Conservation (phyloP, 2,888 invertebrate genomes). For the Biston betularia region DNA sequence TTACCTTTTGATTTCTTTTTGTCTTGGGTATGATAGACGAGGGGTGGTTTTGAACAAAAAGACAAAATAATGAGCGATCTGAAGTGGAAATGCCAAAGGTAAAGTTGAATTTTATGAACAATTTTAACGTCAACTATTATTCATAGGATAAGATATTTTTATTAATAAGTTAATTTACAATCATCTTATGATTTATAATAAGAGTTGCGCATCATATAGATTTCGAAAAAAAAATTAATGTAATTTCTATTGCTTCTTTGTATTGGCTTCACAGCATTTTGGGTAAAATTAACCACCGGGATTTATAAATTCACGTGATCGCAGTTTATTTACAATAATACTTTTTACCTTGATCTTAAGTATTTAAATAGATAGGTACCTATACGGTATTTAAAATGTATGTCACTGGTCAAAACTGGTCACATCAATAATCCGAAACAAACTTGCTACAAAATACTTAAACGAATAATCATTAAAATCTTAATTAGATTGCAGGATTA, state of each 20-base stretch:
- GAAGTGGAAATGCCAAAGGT: constrained; percentile 4
- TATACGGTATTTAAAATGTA: background rate
- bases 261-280: too few species aligned
- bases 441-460: constrained; percentile 26
- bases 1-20: constrained; percentile 6
- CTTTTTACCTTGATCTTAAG: background rate
- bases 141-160: too few species aligned
- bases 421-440: background rate
- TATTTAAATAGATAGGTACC: too few species aligned
- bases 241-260: too few species aligned
- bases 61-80: constrained; percentile 3
- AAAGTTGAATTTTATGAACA: background rate
- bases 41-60: constrained; percentile 1
- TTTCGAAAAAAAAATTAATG: too few species aligned
- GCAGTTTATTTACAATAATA: too few species aligned
- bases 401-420: background rate
- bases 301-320: too few species aligned
- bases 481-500: constrained; percentile 62
- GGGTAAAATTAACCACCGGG: too few species aligned
- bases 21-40: constrained; percentile 21
- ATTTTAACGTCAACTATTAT: too few species aligned
- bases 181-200: too few species aligned
- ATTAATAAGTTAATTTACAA: too few species aligned
- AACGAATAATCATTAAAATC: constrained; percentile 57
- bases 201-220: too few species aligned